Conservation (phyloP, 2,113 vertebrate species). For the Nasalis larvatus region DNA sequence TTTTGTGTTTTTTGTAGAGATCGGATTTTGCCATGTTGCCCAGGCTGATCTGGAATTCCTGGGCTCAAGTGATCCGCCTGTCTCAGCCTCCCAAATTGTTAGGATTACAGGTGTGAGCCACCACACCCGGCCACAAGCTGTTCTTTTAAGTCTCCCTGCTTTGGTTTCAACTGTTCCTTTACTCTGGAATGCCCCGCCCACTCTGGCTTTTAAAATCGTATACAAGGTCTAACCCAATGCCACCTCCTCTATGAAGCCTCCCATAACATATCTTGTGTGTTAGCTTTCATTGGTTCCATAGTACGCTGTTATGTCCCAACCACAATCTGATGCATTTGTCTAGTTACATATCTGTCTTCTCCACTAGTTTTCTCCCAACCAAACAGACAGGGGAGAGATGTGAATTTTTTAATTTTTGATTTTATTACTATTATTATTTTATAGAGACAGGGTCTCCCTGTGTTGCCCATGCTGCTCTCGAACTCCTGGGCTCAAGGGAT, state of each 20-base stretch:
- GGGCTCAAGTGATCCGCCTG: too few relatives aligned
- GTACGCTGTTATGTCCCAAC: background rate
- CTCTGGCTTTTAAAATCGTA: background rate
- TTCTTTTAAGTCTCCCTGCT: background rate
- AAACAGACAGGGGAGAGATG: background rate
- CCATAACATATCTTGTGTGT: background rate
- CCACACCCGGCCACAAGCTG: too few relatives aligned
- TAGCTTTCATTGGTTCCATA: background rate
- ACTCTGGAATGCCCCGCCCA: background rate
- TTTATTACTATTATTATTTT: too few relatives aligned
- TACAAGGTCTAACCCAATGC: background rate
- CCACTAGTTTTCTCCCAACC: background rate
- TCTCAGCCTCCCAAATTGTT: too few relatives aligned
- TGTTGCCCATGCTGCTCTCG: too few relatives aligned
- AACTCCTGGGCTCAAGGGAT: too few relatives aligned
- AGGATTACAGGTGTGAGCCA: too few relatives aligned
- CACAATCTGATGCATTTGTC: background rate
- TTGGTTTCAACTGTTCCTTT: background rate
- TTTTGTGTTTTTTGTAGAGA: too few relatives aligned
- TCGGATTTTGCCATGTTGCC: too few relatives aligned
- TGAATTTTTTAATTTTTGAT: background rate
- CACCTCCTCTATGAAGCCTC: background rate
- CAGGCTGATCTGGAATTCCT: too few relatives aligned
- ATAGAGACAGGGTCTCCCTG: too few relatives aligned
- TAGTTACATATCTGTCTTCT: background rate